Conservation (phyloP, 2,888 invertebrate species). For the Pyrrhosoma nymphula region DNA sequence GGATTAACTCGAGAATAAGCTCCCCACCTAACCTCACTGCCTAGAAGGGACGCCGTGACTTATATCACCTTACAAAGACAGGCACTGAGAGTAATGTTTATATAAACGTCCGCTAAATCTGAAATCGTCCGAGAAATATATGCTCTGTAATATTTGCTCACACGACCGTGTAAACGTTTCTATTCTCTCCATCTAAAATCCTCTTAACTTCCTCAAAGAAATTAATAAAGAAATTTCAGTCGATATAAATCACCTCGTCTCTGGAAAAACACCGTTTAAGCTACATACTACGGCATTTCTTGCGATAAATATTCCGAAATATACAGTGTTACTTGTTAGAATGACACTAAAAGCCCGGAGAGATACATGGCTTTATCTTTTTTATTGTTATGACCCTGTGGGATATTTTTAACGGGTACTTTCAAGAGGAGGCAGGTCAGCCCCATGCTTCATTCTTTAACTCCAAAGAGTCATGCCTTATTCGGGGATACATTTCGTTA, state of each 20-base stretch:
- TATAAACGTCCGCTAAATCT: background rate
- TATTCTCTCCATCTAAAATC: conserved; percentile 4
- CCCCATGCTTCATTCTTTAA: conserved; percentile 45
- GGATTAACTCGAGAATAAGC: background rate
- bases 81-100: conserved; percentile 3
- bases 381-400: conserved; percentile 63
- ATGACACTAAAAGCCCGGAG: conserved; percentile 56
- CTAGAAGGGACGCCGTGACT: background rate
- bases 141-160: conserved; percentile 20
- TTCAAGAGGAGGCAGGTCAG: conserved; percentile 35
- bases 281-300: conserved; percentile 60
- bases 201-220: conserved; percentile 37
- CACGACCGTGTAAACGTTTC: conserved; percentile 32
- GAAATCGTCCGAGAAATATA: background rate
- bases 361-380: conserved; percentile 53
- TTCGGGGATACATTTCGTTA: conserved; percentile 64
- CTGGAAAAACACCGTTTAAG: conserved; percentile 46
- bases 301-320: conserved; percentile 56
- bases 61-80: background rate
- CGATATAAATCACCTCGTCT: conserved; percentile 50
- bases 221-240: conserved; percentile 40
- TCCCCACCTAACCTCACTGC: background rate
- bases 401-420: conserved; percentile 59
- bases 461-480: conserved; percentile 62
- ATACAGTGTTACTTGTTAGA: conserved; percentile 51